Percentiles rank a stretch among this genome's conserved stretches.
Evolutionary conservation across 2,113 vertebrate genomes (phyloP).

Genomic region (Petrocephalus zakoni): DNA sequence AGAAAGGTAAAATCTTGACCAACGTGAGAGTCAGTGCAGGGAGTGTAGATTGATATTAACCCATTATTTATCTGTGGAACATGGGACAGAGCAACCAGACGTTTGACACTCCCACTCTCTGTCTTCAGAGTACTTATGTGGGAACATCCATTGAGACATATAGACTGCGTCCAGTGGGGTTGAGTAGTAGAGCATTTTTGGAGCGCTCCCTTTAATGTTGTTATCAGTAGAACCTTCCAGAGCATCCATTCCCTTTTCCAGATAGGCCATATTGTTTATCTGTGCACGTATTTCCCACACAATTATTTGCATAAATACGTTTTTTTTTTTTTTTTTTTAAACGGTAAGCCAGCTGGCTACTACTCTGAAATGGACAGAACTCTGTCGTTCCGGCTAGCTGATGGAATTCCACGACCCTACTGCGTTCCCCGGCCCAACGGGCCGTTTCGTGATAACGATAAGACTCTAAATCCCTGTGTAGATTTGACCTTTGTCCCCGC

Average conservation of each 20-base stretch:
- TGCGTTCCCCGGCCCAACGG: conserved; percentile 38
- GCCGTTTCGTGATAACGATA: conserved; percentile 59
- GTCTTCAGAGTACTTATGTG: not conserved
- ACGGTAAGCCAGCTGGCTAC: not conserved
- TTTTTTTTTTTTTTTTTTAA: not conserved
- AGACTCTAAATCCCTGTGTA: conserved; percentile 62
- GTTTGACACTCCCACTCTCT: not conserved
- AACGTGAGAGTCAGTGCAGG: not conserved
- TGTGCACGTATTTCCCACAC: not conserved
- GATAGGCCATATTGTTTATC: not conserved
- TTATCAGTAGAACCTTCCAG: conserved; percentile 20
- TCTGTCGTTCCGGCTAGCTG: not conserved
- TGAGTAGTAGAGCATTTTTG: not conserved
- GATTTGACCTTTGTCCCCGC: conserved; percentile 60
- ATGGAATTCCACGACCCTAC: conserved; percentile 17
- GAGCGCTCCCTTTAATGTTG: conserved; percentile 1
- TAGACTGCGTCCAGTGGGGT: not conserved
- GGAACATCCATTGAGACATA: not conserved
- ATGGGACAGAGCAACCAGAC: not conserved
- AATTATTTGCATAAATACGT: conserved; percentile 21
- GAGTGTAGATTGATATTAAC: not conserved
- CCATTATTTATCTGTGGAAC: not conserved
- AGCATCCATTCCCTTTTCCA: not conserved
- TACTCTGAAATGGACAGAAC: not conserved
- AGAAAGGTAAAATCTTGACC: not conserved